Base-by-base conservation (phyloP, 2,888 invertebrate genomes). In the Microplitis manilae region DNA sequence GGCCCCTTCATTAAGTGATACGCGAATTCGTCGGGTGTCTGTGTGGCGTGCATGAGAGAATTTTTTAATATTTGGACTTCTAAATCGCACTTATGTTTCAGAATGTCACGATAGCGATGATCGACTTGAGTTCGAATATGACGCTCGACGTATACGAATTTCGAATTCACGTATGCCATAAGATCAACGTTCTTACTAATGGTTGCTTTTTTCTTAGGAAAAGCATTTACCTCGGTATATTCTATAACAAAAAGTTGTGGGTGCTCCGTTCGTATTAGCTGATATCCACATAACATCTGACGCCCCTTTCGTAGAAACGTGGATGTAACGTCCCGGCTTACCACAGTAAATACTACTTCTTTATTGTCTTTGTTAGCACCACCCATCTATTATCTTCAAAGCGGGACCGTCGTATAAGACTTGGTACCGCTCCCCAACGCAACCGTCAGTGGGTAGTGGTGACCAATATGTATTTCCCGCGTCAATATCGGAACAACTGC, bases 51-150 rank as follows among this genome's bases (percentile, higher is more conserved):
- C 0, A 78, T 6, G 8, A 83, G 75, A 40, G 81, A 61, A 59
- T 82, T 85, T 68, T 76, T 78, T 17, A 83, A 39, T 1, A 84
- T 79, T 69, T 84, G 80, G 30, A 81, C 40, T 41, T 65, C 65
- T 1, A 65, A 6, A 7, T 65, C 65, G 8, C 65, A 65, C 2
- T 65, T 65, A 6, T 65, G 65, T 6, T 15, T 17, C 8, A 65
- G 8, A 8, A 65, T 6, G 5, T 65, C 20, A 1, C 9, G 30
- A 2, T 65, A 65, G 5, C 38, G 20, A 5, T 17, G 5, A 7
- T 65, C 15, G 1, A 65, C 5, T 20, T 65, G 65, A 6, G 17
- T 65, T 65, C 65, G 2, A 8, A 65, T 13, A 9, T 65, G 65
- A 0, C 65, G 6, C 5, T 65, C 65, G 0, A 69, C 20, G 1